phyloP scores from a whole-genome alignment of 2,113 vertebrate genomes.

The Tragelaphus buxtoni region DNA sequence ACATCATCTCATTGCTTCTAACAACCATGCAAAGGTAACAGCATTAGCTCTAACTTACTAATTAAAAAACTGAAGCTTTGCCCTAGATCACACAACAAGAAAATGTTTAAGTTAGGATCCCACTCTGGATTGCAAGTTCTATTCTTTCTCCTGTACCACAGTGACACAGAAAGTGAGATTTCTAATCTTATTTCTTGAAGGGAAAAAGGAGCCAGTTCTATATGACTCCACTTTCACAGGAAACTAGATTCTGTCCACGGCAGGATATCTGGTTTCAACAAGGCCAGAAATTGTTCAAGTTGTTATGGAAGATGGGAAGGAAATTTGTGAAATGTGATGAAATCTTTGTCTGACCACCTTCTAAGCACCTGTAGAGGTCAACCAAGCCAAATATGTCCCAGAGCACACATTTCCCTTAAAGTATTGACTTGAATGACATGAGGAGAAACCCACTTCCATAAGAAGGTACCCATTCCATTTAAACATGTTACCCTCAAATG shows the following conservation, averaged over 20 bases:
- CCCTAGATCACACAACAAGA: not conserved
- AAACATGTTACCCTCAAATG: not conserved
- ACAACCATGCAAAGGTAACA: not conserved
- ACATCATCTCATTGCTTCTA: not conserved
- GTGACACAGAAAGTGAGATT: not conserved
- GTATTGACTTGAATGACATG: not conserved
- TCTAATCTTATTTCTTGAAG: slow-evolving; percentile 21
- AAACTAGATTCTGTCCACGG: not conserved
- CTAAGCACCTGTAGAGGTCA: not conserved
- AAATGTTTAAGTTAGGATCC: not conserved
- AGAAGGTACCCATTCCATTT: not conserved
- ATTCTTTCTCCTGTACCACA: not conserved
- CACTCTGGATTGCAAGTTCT: not conserved
- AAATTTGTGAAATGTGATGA: not conserved
- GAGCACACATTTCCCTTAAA: not conserved
- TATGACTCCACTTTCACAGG: not conserved
- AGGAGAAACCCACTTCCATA: not conserved
- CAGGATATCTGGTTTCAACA: not conserved
- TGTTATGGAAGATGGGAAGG: not conserved
- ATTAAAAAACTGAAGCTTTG: not conserved
- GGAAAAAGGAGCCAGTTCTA: not conserved
- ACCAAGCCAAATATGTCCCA: not conserved
- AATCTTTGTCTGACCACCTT: not conserved
- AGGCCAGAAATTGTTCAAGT: not conserved
- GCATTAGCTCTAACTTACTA: not conserved